Percentiles rank a stretch among this genome's conserved stretches.
Evolutionary conservation across 2,113 vertebrate genomes (phyloP).

Genomic region (Monopterus albus): DNA sequence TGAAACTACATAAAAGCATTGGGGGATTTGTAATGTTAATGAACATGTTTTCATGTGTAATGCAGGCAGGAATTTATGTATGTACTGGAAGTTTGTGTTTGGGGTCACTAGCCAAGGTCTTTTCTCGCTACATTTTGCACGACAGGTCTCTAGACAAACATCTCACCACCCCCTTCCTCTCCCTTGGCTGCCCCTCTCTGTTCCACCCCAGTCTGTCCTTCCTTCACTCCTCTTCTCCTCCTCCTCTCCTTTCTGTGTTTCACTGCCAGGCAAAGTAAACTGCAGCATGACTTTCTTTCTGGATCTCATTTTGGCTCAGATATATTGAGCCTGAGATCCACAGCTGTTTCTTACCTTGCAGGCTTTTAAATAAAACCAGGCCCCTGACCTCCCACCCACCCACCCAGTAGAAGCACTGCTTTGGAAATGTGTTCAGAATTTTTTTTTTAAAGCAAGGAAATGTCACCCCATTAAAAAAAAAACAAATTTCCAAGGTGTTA

Average conservation of each 20-base stretch:
- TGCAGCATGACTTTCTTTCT: conserved; percentile 69
- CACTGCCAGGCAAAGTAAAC: conserved; percentile 79
- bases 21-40: background rate
- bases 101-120: background rate
- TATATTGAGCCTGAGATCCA: conserved; percentile 60
- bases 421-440: conserved; percentile 11
- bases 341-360: conserved; percentile 63
- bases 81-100: background rate
- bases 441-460: conserved; percentile 21
- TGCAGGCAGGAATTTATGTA: background rate
- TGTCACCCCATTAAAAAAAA: background rate
- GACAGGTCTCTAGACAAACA: conserved; percentile 26
- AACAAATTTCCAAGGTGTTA: background rate
- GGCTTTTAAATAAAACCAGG: conserved; percentile 63
- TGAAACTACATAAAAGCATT: conserved; percentile 4
- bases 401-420: conserved; percentile 27
- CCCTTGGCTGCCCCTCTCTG: conserved; percentile 34
- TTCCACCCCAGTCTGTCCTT: conserved; percentile 32
- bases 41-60: conserved; percentile 17
- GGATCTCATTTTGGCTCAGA: conserved; percentile 69
- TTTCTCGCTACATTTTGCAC: conserved; percentile 18
- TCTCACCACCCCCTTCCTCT: conserved; percentile 41
- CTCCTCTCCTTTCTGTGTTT: conserved; percentile 57
- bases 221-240: conserved; percentile 46
- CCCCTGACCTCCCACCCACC: background rate